phyloP scores from a whole-genome alignment of 2,113 vertebrate genomes.

The Puntigrus tetrazona region DNA sequence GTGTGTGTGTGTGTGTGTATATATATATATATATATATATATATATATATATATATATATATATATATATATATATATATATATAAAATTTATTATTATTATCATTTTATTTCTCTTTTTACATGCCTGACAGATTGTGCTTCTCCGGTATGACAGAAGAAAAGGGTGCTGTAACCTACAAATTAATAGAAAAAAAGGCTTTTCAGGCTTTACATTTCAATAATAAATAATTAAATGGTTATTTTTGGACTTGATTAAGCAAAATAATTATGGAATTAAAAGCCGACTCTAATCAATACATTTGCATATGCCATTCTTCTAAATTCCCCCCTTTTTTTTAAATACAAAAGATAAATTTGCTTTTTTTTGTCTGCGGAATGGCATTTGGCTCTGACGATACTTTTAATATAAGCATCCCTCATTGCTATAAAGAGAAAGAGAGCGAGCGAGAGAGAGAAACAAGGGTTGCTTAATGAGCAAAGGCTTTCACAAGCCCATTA shows the following conservation, averaged over 20 bases:
- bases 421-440: slow-evolving; percentile 28
- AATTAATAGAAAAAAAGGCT: too few relatives aligned
- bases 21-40: too few relatives aligned
- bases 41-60: too few relatives aligned
- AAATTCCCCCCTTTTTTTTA: not conserved
- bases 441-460: slow-evolving; percentile 19
- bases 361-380: not conserved
- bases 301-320: slow-evolving; percentile 22
- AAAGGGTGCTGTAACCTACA: not conserved
- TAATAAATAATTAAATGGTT: not conserved
- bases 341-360: slow-evolving; percentile 19
- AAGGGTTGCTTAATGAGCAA: slow-evolving; percentile 53
- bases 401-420: not conserved
- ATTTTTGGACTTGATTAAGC: not conserved
- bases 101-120: too few relatives aligned
- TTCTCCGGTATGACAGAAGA: not conserved
- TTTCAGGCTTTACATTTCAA: not conserved
- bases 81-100: too few relatives aligned
- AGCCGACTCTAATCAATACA: not conserved
- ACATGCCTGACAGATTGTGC: not conserved
- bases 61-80: too few relatives aligned
- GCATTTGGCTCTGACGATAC: slow-evolving; percentile 2
- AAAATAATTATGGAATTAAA: slow-evolving; percentile 14
- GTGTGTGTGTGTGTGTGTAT: too few relatives aligned
- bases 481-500: slow-evolving; percentile 53